Evolutionary conservation across 2,888 invertebrate species (phyloP), one percentile per base, ranked within the genome.

Genomic region (Pristionchus maxplancki): DNA sequence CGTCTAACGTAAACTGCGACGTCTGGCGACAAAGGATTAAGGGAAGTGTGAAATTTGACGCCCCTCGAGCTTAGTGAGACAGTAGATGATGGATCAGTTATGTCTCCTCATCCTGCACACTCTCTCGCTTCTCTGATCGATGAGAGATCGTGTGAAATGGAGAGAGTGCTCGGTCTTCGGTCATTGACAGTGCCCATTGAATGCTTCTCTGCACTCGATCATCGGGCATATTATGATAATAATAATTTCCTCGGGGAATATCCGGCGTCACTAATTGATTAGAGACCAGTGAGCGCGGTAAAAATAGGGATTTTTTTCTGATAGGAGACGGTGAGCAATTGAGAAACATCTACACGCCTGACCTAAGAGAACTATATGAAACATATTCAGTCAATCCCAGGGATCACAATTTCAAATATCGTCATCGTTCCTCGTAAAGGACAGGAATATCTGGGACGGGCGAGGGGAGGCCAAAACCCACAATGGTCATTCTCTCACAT

Each of bases 21-120:
- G 78, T 78, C 78, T 78, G 78, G 78, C 78, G n/a, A 78, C 78
- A 78, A 71, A 48, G 78, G 78, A 78, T 78, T 78, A 78, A 44
- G 24, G 11, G n/a, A n/a, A 44, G 78, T 78, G 78, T 78, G 78
- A 78, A 78, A 78, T 48, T 28, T 78, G 78, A 78, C 78, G 78
- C 78, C 78, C 40, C 74, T 8, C 11, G 74, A 24, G 74, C 40
- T 37, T 58, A 58, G 74, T 28, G 64, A 17, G 6, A 74, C 74
- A 40, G 40, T 34, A 15, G 34, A 67, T 34, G 31, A 67, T 11
- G 67, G 67, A 34, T 67, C 31, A 67, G 31, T 15, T 67, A 4
- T n/a, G 31, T 9, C 64, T 67, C 64, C 31, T 28, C 64, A 31
- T 8, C 17, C 31, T 11, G 15, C 31, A 6, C 31, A 24, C 64